Conservation (phyloP, 1,140 invertebrate species). For the Scaptomyza hsui region DNA sequence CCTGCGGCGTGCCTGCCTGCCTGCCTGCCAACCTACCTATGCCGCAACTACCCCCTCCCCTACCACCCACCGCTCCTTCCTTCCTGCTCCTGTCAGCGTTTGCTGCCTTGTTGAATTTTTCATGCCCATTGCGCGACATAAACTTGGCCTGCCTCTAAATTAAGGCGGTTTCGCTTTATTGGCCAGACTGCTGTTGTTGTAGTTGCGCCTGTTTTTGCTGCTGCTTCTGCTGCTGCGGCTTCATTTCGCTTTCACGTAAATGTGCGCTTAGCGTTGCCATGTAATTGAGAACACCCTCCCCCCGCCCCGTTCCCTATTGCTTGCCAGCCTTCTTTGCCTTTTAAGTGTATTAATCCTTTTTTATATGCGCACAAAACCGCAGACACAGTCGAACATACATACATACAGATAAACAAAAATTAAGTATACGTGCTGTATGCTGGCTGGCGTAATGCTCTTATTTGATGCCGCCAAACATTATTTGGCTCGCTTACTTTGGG, state of each 20-base stretch:
- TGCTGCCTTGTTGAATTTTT: constrained; percentile 72
- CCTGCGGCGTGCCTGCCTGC: constrained; percentile 9
- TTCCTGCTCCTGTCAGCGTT: constrained; percentile 34
- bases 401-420: constrained; percentile 40
- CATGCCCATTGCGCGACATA: constrained; percentile 68
- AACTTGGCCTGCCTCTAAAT: constrained; percentile 68
- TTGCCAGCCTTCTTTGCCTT: constrained; percentile 33
- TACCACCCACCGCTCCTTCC: background rate
- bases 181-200: constrained; percentile 54
- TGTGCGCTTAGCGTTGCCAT: constrained; percentile 69
- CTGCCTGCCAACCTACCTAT: background rate
- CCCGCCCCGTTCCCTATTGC: background rate
- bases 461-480: constrained; percentile 40
- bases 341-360: constrained; percentile 81
- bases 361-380: constrained; percentile 57
- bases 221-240: constrained; percentile 43
- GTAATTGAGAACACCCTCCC: constrained; percentile 38
- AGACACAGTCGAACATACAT: constrained; percentile 27
- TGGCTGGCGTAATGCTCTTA: constrained; percentile 37
- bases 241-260: constrained; percentile 79
- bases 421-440: constrained; percentile 58
- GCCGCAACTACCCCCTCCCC: background rate
- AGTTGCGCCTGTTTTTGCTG: constrained; percentile 26
- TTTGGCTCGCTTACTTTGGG: constrained; percentile 65
- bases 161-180: constrained; percentile 70